Evolutionary conservation across 2,113 vertebrate species (phyloP).

Genomic region (Budorcas taxicolor): DNA sequence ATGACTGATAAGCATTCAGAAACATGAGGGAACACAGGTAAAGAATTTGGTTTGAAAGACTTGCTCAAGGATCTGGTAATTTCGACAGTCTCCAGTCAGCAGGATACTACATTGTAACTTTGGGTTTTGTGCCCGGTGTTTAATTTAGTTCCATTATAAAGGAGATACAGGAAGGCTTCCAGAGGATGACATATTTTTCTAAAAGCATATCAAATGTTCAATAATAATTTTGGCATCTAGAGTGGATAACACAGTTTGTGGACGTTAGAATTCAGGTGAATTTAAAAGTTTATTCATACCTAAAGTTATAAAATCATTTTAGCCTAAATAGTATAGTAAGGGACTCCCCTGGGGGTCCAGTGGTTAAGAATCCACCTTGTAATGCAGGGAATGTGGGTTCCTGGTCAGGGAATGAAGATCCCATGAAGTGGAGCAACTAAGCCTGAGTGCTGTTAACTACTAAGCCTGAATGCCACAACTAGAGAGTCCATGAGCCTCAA

Average conservation of each 20-base stretch:
- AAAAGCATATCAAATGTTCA: neutral
- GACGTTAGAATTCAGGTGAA: neutral
- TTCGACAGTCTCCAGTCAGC: neutral
- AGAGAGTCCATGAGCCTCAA: neutral
- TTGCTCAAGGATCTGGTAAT: neutral
- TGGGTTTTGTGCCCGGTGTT: neutral
- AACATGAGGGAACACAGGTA: fast-evolving
- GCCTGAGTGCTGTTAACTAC: neutral
- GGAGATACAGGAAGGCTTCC: neutral
- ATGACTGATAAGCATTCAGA: fast-evolving
- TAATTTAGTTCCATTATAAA: neutral
- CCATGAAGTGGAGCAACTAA: neutral
- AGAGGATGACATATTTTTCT: neutral
- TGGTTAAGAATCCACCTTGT: neutral
- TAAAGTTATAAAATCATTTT: neutral
- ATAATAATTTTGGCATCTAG: neutral
- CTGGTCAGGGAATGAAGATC: neutral
- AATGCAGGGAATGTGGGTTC: neutral
- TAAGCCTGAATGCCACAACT: neutral
- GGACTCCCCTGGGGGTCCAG: neutral
- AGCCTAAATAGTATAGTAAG: neutral
- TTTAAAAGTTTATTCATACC: neutral
- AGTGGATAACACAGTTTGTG: neutral
- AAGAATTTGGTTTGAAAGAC: neutral
- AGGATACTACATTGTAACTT: too few species aligned